These are phyloP conservation scores for Clytia hemisphaerica DNA, from an alignment of 30 jellyfish, hydroid and myxozoan species.

Conservation along the genomic window DNA sequence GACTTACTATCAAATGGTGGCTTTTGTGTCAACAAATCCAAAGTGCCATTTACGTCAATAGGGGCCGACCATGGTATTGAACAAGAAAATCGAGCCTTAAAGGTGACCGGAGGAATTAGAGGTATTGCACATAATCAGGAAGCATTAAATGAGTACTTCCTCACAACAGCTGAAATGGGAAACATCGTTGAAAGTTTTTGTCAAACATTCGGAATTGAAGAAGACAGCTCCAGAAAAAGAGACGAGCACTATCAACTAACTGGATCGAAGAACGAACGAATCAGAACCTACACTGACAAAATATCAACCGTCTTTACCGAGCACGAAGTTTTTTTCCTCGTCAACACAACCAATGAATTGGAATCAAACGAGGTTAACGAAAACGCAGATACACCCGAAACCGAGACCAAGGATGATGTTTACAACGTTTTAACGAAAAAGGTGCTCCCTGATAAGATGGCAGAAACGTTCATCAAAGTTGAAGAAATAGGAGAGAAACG, in stretches of 20 bases:
- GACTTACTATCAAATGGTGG: neutral
- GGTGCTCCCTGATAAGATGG: neutral
- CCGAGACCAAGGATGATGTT: too few relatives aligned
- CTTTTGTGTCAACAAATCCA: constrained; percentile 20
- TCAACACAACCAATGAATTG: neutral
- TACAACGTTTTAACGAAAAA: neutral
- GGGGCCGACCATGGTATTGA: constrained; percentile 33
- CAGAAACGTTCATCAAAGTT: neutral
- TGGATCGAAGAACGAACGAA: neutral
- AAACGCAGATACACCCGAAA: too few relatives aligned
- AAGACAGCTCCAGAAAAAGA: neutral
- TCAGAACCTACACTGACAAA: neutral
- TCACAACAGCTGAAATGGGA: neutral
- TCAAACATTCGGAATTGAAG: neutral
- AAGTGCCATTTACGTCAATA: constrained; percentile 18
- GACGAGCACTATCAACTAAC: constrained; percentile 3
- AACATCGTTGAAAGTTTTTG: neutral
- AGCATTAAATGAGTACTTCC: neutral
- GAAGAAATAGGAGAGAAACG: neutral
- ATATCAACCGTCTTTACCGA: neutral
- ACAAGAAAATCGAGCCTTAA: constrained; percentile 25
- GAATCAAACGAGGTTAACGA: too few relatives aligned
- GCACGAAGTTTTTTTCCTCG: neutral
- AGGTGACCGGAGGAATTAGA: constrained; percentile 14
- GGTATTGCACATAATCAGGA: neutral